phyloP scores from a whole-genome alignment of 2,888 invertebrate genomes.

The Tromatobia lineatoria region DNA sequence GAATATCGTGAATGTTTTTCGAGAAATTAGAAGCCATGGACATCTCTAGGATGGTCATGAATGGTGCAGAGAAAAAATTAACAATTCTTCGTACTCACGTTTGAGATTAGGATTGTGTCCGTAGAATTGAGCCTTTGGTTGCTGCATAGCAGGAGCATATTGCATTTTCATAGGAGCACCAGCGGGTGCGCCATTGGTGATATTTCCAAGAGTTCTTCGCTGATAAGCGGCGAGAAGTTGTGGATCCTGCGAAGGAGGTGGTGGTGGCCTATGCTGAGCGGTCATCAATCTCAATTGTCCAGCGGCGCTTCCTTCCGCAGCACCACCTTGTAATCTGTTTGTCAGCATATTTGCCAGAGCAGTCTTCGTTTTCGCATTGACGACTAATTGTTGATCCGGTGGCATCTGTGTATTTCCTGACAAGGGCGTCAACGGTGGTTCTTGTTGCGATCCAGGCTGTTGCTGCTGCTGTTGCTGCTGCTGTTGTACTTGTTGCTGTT shows the following conservation, averaged over 20 bases:
- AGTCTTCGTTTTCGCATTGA: constrained; percentile 96
- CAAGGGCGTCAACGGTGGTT: constrained; percentile 77
- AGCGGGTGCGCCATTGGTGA: constrained; percentile 86
- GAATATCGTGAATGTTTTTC: no score
- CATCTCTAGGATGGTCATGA: neutral
- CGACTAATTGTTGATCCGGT: constrained; percentile 88
- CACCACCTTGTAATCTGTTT: constrained; percentile 89
- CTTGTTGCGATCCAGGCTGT: constrained; percentile 85
- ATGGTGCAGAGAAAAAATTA: neutral
- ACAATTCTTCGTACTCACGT: constrained; percentile 82
- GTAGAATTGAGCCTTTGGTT: constrained; percentile 92
- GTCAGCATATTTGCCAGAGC: constrained; percentile 98
- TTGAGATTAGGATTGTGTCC: constrained; percentile 97
- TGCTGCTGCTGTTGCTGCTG: constrained; percentile 89
- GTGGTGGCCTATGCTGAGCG: constrained; percentile 90
- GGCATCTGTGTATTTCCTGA: constrained; percentile 82
- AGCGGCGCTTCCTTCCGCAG: constrained; percentile 86
- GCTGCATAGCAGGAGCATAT: constrained; percentile 81
- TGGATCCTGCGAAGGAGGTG: constrained; percentile 86
- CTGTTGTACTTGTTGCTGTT: constrained; percentile 83
- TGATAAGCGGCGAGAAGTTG: constrained; percentile 82
- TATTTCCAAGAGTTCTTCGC: constrained; percentile 86
- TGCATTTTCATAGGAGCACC: constrained; percentile 83
- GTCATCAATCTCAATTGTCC: constrained; percentile 91
- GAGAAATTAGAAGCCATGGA: neutral